A percentile compares a stretch with the other conserved stretches of the same genome.
Conservation (phyloP, 2,797 vertebrate genomes). For the Limnodromus scolopaceus region DNA sequence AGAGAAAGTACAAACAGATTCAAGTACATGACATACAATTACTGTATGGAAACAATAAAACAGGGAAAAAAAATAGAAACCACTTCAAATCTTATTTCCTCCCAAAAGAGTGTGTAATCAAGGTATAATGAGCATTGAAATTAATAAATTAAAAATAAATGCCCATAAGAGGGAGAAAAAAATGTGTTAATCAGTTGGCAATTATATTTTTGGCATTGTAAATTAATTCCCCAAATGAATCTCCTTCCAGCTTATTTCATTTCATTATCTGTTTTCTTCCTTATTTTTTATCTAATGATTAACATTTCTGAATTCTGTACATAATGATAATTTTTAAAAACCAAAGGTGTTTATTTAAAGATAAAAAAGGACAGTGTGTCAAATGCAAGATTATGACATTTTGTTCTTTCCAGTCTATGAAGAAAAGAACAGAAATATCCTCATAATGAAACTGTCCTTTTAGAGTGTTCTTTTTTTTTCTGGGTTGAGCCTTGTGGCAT, state of each 20-base stretch:
- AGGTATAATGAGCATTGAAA: constrained; percentile 75
- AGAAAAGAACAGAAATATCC: constrained; percentile 10
- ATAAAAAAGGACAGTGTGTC: constrained; percentile 7
- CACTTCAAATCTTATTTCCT: constrained; percentile 75
- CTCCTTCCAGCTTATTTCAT: constrained; percentile 42
- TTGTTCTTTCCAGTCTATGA: background rate
- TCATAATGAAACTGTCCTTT: background rate
- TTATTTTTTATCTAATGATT: constrained; percentile 58
- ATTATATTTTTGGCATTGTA: constrained; percentile 77
- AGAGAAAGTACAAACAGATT: constrained; percentile 52
- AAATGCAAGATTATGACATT: background rate
- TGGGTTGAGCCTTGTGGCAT: background rate
- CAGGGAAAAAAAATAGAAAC: constrained; percentile 60
- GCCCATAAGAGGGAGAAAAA: constrained; percentile 66
- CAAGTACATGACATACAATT: constrained; percentile 55
- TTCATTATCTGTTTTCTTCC: constrained; percentile 58
- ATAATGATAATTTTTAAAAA: background rate
- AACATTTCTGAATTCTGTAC: constrained; percentile 50
- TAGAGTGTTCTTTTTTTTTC: background rate
- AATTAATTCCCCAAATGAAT: constrained; percentile 76
- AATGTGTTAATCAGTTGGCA: constrained; percentile 69
- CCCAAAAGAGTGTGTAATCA: constrained; percentile 68
- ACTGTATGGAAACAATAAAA: constrained; percentile 65
- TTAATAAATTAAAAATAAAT: constrained; percentile 81
- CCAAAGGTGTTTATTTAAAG: constrained; percentile 41